Evolutionary conservation across 2,888 invertebrate species (phyloP).

Genomic region (Drosophila mimetica): DNA sequence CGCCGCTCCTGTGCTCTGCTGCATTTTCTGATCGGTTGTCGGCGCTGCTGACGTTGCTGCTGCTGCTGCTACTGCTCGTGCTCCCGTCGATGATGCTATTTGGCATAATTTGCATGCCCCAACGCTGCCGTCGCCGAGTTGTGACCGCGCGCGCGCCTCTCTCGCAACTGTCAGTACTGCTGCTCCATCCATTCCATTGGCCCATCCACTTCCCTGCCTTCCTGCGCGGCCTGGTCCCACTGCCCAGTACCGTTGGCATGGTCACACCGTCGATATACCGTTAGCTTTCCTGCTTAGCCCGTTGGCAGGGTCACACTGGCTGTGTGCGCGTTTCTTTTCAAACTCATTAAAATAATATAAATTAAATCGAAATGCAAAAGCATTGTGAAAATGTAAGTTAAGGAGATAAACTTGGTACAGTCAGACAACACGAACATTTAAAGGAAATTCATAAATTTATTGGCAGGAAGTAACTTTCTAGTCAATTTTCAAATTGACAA

Average conservation of each 20-base stretch:
- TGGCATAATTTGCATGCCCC: slow-evolving; percentile 73
- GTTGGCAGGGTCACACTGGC: not conserved
- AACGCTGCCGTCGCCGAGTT: slow-evolving; percentile 51
- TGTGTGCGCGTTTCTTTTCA: too few relatives aligned
- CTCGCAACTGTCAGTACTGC: slow-evolving; percentile 46
- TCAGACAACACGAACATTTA: too few relatives aligned
- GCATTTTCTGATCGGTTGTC: slow-evolving; percentile 60
- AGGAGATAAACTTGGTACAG: too few relatives aligned
- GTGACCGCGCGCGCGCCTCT: slow-evolving; percentile 54
- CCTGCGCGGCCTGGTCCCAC: not conserved
- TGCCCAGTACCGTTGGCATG: not conserved
- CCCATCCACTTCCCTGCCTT: not conserved
- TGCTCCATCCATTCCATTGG: not conserved
- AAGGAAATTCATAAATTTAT: too few relatives aligned
- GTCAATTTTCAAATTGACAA: too few relatives aligned
- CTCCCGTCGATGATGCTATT: slow-evolving; percentile 55
- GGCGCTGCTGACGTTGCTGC: slow-evolving; percentile 27
- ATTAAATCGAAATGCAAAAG: too few relatives aligned
- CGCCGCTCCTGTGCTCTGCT: slow-evolving; percentile 25
- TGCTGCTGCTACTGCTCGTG: slow-evolving; percentile 57
- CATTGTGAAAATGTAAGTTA: too few relatives aligned
- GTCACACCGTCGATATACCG: too few relatives aligned
- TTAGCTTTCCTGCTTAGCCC: too few relatives aligned
- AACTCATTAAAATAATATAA: not conserved
- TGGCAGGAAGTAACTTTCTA: too few relatives aligned